These are phyloP conservation scores for Aporophyla nigra DNA, from an alignment of 2,888 invertebrate genomes.

Conservation along the genomic window DNA sequence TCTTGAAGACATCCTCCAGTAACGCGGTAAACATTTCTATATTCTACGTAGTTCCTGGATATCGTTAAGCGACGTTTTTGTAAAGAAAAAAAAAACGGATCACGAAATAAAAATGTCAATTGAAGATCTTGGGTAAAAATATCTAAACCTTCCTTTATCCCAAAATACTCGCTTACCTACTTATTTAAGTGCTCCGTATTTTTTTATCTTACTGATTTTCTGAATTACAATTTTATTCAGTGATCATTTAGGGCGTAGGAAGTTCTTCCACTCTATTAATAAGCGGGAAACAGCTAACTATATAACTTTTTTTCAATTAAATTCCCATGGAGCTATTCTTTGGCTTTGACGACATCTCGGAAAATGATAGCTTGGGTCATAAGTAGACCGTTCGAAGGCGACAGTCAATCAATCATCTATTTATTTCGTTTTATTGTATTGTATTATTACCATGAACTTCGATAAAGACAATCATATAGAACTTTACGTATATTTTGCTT, in stretches of 20 bases:
- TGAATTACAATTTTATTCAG: neutral
- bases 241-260: neutral
- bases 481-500: neutral
- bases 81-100: neutral
- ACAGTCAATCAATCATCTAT: constrained; percentile 23
- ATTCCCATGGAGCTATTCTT: constrained; percentile 5
- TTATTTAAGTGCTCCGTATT: neutral
- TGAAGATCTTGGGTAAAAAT: neutral
- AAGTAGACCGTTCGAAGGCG: constrained; percentile 16
- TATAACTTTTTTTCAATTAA: constrained; percentile 5
- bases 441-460: neutral
- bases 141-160: neutral
- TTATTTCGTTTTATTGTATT: neutral
- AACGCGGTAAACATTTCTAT: too few species aligned
- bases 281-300: neutral
- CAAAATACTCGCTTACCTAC: neutral
- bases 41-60: neutral
- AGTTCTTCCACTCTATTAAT: neutral
- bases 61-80: neutral
- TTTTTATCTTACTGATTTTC: neutral
- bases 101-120: neutral
- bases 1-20: too few species aligned
- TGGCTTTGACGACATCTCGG: constrained; percentile 4
- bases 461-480: neutral
- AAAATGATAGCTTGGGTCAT: constrained; percentile 23